Percentiles rank a stretch among this genome's conserved stretches.
These are phyloP conservation scores for Aleiodes leptofemur DNA, from an alignment of 2,888 invertebrate genomes.

Conservation along the genomic window DNA sequence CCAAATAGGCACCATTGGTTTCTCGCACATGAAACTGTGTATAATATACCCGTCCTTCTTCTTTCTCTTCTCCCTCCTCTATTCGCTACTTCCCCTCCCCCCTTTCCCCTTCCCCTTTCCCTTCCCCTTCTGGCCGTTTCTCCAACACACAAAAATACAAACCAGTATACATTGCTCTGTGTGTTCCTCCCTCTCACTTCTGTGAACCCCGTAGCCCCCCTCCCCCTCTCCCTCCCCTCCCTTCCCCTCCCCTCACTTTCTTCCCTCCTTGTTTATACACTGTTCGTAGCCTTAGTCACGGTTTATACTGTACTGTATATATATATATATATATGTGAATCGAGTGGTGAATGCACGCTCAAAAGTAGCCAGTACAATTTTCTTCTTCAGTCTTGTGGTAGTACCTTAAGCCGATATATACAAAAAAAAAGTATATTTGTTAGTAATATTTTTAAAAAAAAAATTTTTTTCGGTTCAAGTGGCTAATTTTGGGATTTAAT, in stretches of 20 bases:
- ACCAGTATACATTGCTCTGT: slow-evolving; percentile 17
- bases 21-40: slow-evolving; percentile 10
- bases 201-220: not conserved
- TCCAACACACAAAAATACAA: slow-evolving; percentile 39
- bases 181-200: not conserved
- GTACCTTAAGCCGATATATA: slow-evolving; percentile 49
- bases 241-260: not conserved
- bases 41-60: not conserved
- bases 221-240: no score
- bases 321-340: slow-evolving; percentile 12
- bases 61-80: slow-evolving; percentile 11
- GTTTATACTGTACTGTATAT: not conserved
- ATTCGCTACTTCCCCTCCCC: slow-evolving; percentile 42
- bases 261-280: slow-evolving; percentile 27
- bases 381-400: slow-evolving; percentile 63
- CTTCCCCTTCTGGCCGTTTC: slow-evolving; percentile 21
- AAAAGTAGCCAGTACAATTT: slow-evolving; percentile 53
- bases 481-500: not conserved
- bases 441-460: slow-evolving; percentile 19
- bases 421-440: not conserved
- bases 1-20: not conserved
- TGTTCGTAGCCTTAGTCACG: slow-evolving; percentile 41
- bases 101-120: no score
- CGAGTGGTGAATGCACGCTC: slow-evolving; percentile 42
- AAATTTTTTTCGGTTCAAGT: not conserved